Percentiles rank a stretch among this genome's conserved stretches.
Conservation (phyloP, 1,140 invertebrate species). For the Hestina assimilis region DNA sequence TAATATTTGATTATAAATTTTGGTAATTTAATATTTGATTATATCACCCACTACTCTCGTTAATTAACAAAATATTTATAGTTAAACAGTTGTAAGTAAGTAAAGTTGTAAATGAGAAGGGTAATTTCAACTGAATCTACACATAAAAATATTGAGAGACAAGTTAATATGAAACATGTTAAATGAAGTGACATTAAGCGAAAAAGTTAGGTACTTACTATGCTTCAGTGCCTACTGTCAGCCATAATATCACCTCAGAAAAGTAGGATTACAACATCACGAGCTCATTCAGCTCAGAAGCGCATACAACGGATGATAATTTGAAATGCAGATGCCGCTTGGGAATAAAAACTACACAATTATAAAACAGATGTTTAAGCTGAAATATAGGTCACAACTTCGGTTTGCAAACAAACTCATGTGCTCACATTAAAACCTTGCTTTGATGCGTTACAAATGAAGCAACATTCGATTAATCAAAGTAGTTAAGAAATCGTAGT, state of each 20-base stretch:
- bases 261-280: slow-evolving; percentile 26
- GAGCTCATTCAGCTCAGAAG: slow-evolving; percentile 26
- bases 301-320: slow-evolving; percentile 24
- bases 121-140: background rate
- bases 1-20: too few species aligned
- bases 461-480: slow-evolving; percentile 20
- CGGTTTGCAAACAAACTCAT: slow-evolving; percentile 28
- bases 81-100: too few species aligned
- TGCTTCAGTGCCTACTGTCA: slow-evolving; percentile 1
- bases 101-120: too few species aligned
- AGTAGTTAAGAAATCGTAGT: slow-evolving; percentile 25
- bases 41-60: too few species aligned
- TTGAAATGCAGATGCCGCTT: slow-evolving; percentile 32
- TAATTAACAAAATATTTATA: too few species aligned
- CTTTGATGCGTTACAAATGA: slow-evolving; percentile 33
- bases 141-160: background rate
- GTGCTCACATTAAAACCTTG: slow-evolving; percentile 18
- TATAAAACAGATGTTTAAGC: slow-evolving; percentile 32
- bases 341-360: slow-evolving; percentile 36
- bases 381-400: slow-evolving; percentile 38
- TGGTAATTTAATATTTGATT: too few species aligned
- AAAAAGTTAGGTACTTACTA: slow-evolving; percentile 8
- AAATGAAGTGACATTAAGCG: slow-evolving; percentile 14
- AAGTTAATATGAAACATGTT: slow-evolving; percentile 1
- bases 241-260: slow-evolving; percentile 19